Conservation (phyloP, 1,140 invertebrate species). For the Pteromalus puparum region DNA sequence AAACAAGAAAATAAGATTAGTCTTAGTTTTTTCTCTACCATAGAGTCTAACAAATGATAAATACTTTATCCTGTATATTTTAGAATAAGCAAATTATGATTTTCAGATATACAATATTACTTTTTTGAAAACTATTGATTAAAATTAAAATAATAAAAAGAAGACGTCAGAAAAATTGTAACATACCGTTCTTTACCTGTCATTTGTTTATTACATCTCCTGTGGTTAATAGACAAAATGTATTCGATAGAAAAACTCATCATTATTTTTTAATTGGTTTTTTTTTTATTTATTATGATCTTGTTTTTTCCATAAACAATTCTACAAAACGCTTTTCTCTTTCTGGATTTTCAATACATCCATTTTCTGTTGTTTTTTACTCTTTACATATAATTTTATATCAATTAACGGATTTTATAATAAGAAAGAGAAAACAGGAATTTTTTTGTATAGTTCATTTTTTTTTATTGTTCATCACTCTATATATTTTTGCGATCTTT, state of each 20-base stretch:
- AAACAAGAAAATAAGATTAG: neutral
- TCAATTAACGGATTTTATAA: constrained; percentile 34
- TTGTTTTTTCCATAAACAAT: constrained; percentile 45
- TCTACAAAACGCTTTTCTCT: constrained; percentile 40
- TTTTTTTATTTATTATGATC: constrained; percentile 48
- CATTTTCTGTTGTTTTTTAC: constrained; percentile 22
- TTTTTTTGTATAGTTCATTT: constrained; percentile 22
- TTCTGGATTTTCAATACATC: constrained; percentile 30
- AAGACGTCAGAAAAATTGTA: constrained; percentile 34
- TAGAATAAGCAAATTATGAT: neutral
- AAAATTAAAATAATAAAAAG: neutral
- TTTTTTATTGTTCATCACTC: constrained; percentile 33
- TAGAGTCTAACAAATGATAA: neutral
- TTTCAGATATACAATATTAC: neutral
- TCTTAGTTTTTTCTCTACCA: neutral
- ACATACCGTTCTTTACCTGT: constrained; percentile 18
- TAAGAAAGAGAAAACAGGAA: constrained; percentile 45
- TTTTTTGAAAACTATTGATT: neutral
- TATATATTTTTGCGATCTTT: constrained; percentile 40
- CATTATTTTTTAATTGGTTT: constrained; percentile 31
- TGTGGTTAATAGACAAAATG: constrained; percentile 25
- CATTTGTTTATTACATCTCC: constrained; percentile 23
- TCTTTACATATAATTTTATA: constrained; percentile 36
- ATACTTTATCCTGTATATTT: no score
- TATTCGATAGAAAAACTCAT: constrained; percentile 45